Evolutionary conservation across 2,797 vertebrate species (phyloP).

Genomic region (Epinephelus malabaricus): DNA sequence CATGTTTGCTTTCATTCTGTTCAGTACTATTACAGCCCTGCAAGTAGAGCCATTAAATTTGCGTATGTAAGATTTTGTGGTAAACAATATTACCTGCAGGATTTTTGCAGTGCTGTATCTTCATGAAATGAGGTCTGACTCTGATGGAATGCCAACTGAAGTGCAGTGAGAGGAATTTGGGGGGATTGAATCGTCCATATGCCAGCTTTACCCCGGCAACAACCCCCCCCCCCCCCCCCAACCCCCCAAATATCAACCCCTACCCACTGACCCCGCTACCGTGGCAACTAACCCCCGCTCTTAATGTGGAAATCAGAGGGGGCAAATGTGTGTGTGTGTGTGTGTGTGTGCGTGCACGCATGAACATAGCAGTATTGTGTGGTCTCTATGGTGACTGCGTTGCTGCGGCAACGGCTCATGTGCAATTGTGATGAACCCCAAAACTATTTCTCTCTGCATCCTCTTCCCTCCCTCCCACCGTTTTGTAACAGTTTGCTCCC

Average conservation of each 20-base stretch:
- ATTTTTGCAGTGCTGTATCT: conserved; percentile 12
- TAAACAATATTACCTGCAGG: background rate
- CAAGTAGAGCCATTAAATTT: background rate
- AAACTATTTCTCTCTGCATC: conserved; percentile 60
- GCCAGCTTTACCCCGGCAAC: conserved; percentile 61
- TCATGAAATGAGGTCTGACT: conserved; percentile 46
- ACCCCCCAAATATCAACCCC: conserved; percentile 26
- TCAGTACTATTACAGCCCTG: background rate
- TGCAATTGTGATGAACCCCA: conserved; percentile 55
- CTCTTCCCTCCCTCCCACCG: conserved; percentile 17
- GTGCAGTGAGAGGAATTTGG: conserved; percentile 57
- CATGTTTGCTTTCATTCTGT: background rate
- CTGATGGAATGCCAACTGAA: conserved; percentile 58
- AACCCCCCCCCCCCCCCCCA: conserved; percentile 20
- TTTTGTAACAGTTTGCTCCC: conserved; percentile 49
- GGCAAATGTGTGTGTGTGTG: conserved; percentile 23
- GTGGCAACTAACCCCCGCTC: conserved; percentile 69
- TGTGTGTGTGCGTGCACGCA: conserved; percentile 8
- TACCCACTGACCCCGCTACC: conserved; percentile 57
- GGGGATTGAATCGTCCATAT: conserved; percentile 48
- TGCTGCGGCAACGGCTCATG: conserved; percentile 52
- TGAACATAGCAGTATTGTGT: conserved; percentile 60
- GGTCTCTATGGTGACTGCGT: conserved; percentile 61
- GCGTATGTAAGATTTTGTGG: conserved; percentile 3
- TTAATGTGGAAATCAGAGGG: conserved; percentile 50